Base-by-base conservation (phyloP, 2,113 vertebrate species). In the Barnardius zonarius region DNA sequence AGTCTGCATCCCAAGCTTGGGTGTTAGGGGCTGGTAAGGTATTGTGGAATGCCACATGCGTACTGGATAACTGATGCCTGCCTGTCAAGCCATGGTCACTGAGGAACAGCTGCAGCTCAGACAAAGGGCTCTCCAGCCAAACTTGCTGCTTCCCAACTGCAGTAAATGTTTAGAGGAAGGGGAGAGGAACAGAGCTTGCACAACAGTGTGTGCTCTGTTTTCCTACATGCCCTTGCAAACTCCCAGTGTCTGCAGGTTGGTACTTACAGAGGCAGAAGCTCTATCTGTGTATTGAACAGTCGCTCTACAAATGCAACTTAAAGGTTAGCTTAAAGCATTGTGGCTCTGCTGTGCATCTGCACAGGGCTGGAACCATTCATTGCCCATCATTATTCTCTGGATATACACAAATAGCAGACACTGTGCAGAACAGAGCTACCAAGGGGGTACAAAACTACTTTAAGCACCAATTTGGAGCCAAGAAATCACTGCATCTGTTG, bases 81-180 rank as follows among this genome's bases (percentile, higher is more conserved):
- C 83, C 33, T 77, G 63, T 67, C 28, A 44, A 85, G 90, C 33
- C 31, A 37, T 44, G 52, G 49, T 2, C 72, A 25, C 57, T 73
- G 61, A 59, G 25, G 48, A 90, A 76, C 78, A 92, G 88, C 92
- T 96, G 90, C 87, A 90, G 87, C 62, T 73, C 87, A 88, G 59
- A 77, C 76, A 93, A 72, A 88, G 66, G 23, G 55, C 73, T 75
- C 44, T 59, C 72, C 55, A 57, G 57, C 67, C 67, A 96, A 90
- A 87, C 43, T 20, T 4, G 0, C 28, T 39, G 57, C 37, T 90
- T 79, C 75, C 33, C 7, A 0, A 64, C 0, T 7, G 66, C 82
- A 83, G 7, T 44, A 37, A 55, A 37, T 3, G 27, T 44, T 69
- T 9, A 57, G 48, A 85, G 63, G 62, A 87, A 72, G 16, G 63